Conservation (phyloP, 2,888 invertebrate species). For the Platycheirus albimanus region DNA sequence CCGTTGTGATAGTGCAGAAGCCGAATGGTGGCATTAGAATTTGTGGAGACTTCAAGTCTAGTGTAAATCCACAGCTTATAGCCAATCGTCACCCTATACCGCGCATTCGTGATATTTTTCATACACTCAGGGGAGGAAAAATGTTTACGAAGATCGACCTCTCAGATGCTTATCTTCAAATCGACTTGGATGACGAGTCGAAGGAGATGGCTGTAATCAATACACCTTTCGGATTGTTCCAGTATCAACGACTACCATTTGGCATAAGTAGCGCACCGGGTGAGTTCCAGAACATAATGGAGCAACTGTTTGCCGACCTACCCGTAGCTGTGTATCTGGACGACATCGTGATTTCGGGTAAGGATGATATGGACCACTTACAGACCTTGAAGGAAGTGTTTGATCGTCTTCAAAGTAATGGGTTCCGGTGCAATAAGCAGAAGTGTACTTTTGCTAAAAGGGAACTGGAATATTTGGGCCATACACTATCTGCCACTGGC, state of each 20-base stretch:
- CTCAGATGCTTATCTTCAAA: background rate
- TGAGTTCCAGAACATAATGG: constrained; percentile 64
- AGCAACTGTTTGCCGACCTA: constrained; percentile 47
- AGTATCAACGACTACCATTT: constrained; percentile 59
- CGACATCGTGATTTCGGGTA: constrained; percentile 38
- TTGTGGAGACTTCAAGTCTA: background rate
- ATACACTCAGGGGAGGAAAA: background rate
- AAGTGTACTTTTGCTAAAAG: constrained; percentile 57
- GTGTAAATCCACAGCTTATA: background rate
- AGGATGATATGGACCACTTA: background rate
- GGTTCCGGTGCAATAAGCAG: constrained; percentile 43
- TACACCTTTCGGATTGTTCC: constrained; percentile 62
- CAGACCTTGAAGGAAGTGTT: constrained; percentile 17
- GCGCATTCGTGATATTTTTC: background rate
- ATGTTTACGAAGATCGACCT: background rate
- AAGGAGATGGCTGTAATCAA: constrained; percentile 63
- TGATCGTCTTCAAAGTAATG: constrained; percentile 24
- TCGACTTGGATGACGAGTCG: background rate
- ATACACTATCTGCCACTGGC: constrained; percentile 51
- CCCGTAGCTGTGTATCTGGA: too few species aligned
- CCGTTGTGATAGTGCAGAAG: constrained; percentile 14
- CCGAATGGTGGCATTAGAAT: background rate
- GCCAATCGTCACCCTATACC: background rate
- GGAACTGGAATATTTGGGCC: constrained; percentile 66
- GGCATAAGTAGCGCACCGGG: constrained; percentile 54